A percentile compares a stretch with the other conserved stretches of the same genome.
phyloP scores from a whole-genome alignment of 2,113 vertebrate species.

The Pteronura brasiliensis region DNA sequence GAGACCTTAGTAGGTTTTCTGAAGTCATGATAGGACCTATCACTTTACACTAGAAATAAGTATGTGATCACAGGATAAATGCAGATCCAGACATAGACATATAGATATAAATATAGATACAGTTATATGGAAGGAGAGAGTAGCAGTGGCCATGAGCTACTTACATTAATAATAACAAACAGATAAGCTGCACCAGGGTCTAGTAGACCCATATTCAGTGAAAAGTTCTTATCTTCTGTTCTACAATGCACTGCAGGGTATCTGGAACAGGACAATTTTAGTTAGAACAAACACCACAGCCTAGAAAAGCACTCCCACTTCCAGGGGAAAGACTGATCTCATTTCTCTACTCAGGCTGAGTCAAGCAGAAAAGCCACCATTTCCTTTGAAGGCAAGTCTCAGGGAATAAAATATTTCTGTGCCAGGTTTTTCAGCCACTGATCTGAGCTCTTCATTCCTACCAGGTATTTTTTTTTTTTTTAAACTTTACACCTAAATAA shows the following conservation, averaged over 20 bases:
- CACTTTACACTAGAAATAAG: neutral
- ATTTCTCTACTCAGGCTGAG: neutral
- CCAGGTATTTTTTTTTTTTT: neutral
- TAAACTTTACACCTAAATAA: slow-evolving; percentile 18
- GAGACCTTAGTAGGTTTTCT: neutral
- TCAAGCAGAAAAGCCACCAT: neutral
- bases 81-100: neutral
- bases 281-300: neutral
- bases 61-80: neutral
- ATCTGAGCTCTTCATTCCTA: neutral
- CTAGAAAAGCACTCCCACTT: slow-evolving; percentile 2
- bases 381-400: neutral
- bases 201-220: slow-evolving; percentile 88
- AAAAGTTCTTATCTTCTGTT: slow-evolving; percentile 64
- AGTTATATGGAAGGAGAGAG: neutral
- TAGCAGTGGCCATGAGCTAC: slow-evolving; percentile 47
- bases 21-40: neutral
- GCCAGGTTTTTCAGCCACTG: neutral
- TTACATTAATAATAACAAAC: slow-evolving; percentile 87
- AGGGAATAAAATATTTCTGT: neutral
- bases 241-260: slow-evolving; percentile 80
- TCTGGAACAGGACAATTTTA: slow-evolving; percentile 71
- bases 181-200: slow-evolving; percentile 93
- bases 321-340: neutral
- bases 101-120: neutral